Conservation (phyloP, 1,140 invertebrate genomes). For the Saccostrea echinata region DNA sequence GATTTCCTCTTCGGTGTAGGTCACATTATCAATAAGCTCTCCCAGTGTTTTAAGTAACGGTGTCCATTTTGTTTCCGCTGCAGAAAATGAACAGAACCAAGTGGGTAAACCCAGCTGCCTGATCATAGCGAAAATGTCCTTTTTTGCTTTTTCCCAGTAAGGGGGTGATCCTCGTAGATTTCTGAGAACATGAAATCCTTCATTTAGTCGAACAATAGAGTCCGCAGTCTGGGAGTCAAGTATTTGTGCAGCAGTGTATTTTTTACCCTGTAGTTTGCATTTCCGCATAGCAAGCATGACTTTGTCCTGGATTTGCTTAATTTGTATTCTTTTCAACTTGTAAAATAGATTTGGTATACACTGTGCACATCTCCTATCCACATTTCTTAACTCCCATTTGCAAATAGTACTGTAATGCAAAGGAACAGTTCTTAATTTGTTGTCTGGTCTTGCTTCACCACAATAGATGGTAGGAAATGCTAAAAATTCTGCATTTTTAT, state of each 20-base stretch:
- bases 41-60: conserved; percentile 51
- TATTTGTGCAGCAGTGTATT: conserved; percentile 57
- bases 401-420: conserved; percentile 57
- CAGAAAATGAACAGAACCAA: conserved; percentile 54
- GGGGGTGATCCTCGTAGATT: conserved; percentile 45
- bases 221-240: conserved; percentile 13
- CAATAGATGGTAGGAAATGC: conserved; percentile 54
- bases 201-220: conserved; percentile 43
- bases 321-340: conserved; percentile 64
- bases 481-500: conserved; percentile 53
- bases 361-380: conserved; percentile 46
- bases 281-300: conserved; percentile 54
- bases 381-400: conserved; percentile 50
- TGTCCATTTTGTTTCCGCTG: conserved; percentile 56
- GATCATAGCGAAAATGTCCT: conserved; percentile 58
- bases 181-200: conserved; percentile 46
- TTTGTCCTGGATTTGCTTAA: conserved; percentile 61
- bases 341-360: conserved; percentile 55
- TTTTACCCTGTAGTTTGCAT: conserved; percentile 55
- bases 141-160: conserved; percentile 54
- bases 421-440: conserved; percentile 24
- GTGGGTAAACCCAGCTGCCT: conserved; percentile 55
- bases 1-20: conserved; percentile 55
- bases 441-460: conserved; percentile 48
- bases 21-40: conserved; percentile 45